Base-by-base conservation (phyloP, 1,140 invertebrate genomes). In the Vollenhovia emeryi region DNA sequence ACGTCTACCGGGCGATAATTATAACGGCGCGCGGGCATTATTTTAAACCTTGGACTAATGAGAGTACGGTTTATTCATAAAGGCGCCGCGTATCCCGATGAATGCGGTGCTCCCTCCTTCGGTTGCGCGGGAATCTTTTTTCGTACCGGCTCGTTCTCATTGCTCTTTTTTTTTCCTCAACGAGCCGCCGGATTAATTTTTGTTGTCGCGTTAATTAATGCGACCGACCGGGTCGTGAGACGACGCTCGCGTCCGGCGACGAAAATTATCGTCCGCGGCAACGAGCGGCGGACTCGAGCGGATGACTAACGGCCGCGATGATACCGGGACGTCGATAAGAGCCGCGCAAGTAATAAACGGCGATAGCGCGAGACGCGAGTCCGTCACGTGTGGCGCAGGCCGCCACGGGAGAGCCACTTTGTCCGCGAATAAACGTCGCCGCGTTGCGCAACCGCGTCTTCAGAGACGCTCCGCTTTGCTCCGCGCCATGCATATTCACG, bases 11-110 rank as follows among this genome's bases (percentile, higher is more conserved):
- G 50, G 21, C 18, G 78, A 40, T 79, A 79, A 68, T 79, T 68
- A 82, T 82, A 82, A 82, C 64, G 24, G 30, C 15, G 50, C 36
- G 50, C 50, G 18, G 8, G 27, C 50, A 71, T 55, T 71, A 82
- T 82, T 82, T 82, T 82, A 82, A 82, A 82, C 64, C 66, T 24
- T 45, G 18, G 36, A 57, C 78, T 33, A 80, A 71, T 55, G 36
- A 45, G 64, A 80, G 62, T 43, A 21, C 13, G 50, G 50, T 82
- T n/a, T 82, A 82, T 82, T 71, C 66, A 73, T 57, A 73, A 82
- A 73, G 40, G 55, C 24, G 43, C n/a, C n/a, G 27, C n/a, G 48
- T 50, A 11, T 80, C 45, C 18, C 64, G 50, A 71, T 82, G 66
- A 79, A 57, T 82, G 78, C 66, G 45, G 18, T 21, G 24, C 1